phyloP scores from a whole-genome alignment of 1,140 invertebrate species.

The Drosophila ercepeae region DNA sequence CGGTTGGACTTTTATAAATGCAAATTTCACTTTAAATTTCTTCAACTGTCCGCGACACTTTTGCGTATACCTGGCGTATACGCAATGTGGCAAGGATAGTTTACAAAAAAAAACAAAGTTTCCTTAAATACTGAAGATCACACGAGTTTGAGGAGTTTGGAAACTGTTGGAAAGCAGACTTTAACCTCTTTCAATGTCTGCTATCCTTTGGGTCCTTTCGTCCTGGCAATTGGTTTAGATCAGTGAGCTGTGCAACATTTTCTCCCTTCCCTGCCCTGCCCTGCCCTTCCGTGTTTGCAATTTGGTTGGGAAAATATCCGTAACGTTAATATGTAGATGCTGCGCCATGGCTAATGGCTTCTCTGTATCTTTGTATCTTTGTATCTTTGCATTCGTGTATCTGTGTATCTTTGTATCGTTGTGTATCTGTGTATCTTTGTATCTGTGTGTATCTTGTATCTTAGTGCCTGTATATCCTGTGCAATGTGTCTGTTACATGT shows the following conservation, averaged over 20 bases:
- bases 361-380: slow-evolving; percentile 21
- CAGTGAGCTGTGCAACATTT: slow-evolving; percentile 45
- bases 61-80: slow-evolving; percentile 31
- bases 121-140: too few species aligned
- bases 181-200: background rate
- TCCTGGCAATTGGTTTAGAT: slow-evolving; percentile 49
- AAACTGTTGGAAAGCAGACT: too few species aligned
- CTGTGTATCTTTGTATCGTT: background rate
- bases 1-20: slow-evolving; percentile 52
- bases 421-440: background rate
- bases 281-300: slow-evolving; percentile 32
- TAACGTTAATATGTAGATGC: slow-evolving; percentile 68
- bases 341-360: slow-evolving; percentile 35
- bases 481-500: slow-evolving; percentile 28
- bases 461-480: background rate
- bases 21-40: slow-evolving; percentile 74
- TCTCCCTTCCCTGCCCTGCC: slow-evolving; percentile 18
- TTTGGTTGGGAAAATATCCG: slow-evolving; percentile 58
- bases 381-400: background rate
- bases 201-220: slow-evolving; percentile 24
- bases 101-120: too few species aligned
- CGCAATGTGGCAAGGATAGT: slow-evolving; percentile 3
- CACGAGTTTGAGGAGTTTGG: too few species aligned
- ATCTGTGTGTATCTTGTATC: too few species aligned
- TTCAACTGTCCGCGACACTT: slow-evolving; percentile 42